Percentiles rank a stretch among this genome's conserved stretches.
Evolutionary conservation across 2,113 vertebrate species (phyloP).

Genomic region (Lota lota): DNA sequence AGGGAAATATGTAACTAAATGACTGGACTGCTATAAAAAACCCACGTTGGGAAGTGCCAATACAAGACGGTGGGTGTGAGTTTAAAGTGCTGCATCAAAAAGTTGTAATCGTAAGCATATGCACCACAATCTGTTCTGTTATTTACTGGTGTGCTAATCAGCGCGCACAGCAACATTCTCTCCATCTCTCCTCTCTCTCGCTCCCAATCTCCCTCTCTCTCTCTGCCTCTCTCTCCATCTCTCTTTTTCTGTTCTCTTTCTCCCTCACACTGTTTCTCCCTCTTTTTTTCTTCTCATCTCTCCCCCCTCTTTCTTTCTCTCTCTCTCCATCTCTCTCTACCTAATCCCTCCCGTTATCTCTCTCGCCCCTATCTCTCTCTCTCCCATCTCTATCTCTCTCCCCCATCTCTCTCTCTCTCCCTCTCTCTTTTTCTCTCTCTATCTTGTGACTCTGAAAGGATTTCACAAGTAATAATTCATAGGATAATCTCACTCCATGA

Average conservation of each 20-base stretch:
- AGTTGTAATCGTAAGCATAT: conserved; percentile 77
- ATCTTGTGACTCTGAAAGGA: conserved; percentile 71
- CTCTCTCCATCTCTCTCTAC: neutral
- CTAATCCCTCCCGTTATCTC: neutral
- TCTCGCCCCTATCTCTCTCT: neutral
- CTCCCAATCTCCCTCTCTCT: neutral
- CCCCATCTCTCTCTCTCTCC: conserved; percentile 33
- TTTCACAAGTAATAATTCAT: conserved; percentile 82
- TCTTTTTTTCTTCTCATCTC: conserved; percentile 8
- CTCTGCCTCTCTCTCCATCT: neutral
- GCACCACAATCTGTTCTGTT: conserved; percentile 78
- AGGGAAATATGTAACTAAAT: conserved; percentile 39
- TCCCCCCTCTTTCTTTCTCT: conserved; percentile 33
- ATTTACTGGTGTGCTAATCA: conserved; percentile 73
- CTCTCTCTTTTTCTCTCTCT: conserved; percentile 38
- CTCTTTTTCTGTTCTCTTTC: neutral
- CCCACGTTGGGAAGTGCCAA: conserved; percentile 39
- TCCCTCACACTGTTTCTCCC: neutral
- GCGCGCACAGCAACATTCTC: conserved; percentile 59
- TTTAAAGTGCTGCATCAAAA: conserved; percentile 70
- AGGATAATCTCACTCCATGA: conserved; percentile 82
- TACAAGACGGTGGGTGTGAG: conserved; percentile 60
- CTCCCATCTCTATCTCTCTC: conserved; percentile 22
- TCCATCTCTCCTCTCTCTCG: neutral
- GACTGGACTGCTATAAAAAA: conserved; percentile 45